These are phyloP conservation scores for Condylostylus longicornis DNA, from an alignment of 1,140 invertebrate genomes.

Conservation along the genomic window DNA sequence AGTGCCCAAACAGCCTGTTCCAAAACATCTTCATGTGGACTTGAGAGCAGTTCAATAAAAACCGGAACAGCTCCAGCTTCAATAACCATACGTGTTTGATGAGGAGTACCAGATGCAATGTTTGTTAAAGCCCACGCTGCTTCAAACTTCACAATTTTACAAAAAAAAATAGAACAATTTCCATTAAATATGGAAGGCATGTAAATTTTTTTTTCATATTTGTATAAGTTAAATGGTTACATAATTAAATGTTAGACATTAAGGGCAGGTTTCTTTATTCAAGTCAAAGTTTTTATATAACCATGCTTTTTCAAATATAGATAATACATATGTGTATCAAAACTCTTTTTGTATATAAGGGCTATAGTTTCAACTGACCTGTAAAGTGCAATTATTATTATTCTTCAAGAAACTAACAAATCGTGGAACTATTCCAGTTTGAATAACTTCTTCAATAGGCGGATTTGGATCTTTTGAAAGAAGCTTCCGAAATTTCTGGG, in stretches of 20 bases:
- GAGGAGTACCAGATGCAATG: constrained; percentile 91
- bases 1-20: constrained; percentile 95
- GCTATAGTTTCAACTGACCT: constrained; percentile 35
- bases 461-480: constrained; percentile 93
- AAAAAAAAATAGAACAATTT: constrained; percentile 1
- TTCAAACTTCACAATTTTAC: constrained; percentile 62
- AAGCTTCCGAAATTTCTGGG: constrained; percentile 89
- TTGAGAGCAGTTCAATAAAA: constrained; percentile 69
- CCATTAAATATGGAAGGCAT: no score
- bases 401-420: constrained; percentile 90
- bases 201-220: no score
- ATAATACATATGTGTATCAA: background rate
- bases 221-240: no score
- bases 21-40: constrained; percentile 82
- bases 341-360: background rate
- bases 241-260: no score
- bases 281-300: background rate
- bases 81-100: constrained; percentile 84
- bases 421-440: constrained; percentile 85
- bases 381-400: constrained; percentile 66
- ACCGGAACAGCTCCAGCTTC: constrained; percentile 86
- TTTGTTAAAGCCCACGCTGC: constrained; percentile 97
- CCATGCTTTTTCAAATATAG: background rate
- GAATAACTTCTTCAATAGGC: constrained; percentile 96
- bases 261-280: no score